A percentile compares a stretch with the other conserved stretches of the same genome.
Evolutionary conservation across 1,140 invertebrate genomes (phyloP).

Genomic region (Drosophila leontia): DNA sequence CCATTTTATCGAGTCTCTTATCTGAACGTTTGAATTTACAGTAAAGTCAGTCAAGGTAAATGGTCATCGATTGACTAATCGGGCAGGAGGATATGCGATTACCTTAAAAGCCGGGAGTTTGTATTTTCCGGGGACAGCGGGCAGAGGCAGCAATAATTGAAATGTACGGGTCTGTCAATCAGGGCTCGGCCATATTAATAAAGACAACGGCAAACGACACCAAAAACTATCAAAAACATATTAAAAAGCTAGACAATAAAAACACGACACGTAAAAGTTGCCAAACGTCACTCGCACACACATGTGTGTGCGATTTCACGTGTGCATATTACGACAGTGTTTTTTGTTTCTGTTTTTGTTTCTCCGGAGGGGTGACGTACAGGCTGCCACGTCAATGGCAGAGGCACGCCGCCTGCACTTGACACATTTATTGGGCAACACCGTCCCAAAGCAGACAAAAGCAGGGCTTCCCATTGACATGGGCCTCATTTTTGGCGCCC

Average conservation of each 20-base stretch:
- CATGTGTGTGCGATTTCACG: slow-evolving; percentile 20
- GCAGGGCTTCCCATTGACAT: slow-evolving; percentile 65
- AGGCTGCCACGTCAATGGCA: slow-evolving; percentile 74
- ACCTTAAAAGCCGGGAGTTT: slow-evolving; percentile 7
- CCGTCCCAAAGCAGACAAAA: slow-evolving; percentile 61
- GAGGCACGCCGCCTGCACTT: slow-evolving; percentile 74
- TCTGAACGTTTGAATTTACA: neutral
- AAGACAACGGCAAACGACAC: slow-evolving; percentile 38
- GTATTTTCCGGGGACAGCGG: neutral
- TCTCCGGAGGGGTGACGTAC: slow-evolving; percentile 44
- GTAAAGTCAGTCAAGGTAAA: slow-evolving; percentile 18
- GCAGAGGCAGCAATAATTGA: slow-evolving; percentile 1
- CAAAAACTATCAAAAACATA: slow-evolving; percentile 57
- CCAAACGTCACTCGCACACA: slow-evolving; percentile 58
- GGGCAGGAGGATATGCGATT: slow-evolving; percentile 28
- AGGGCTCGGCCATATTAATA: slow-evolving; percentile 45
- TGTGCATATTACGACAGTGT: slow-evolving; percentile 30
- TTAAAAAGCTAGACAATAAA: slow-evolving; percentile 48
- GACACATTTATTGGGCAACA: slow-evolving; percentile 80
- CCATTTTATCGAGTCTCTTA: too few relatives aligned
- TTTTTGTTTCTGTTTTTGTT: slow-evolving; percentile 4
- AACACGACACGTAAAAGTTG: slow-evolving; percentile 47
- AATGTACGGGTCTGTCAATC: slow-evolving; percentile 49
- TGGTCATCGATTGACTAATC: neutral
- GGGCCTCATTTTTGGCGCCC: slow-evolving; percentile 14